Base-by-base conservation (phyloP, 1,140 invertebrate genomes). In the Drosophila mojavensis region DNA sequence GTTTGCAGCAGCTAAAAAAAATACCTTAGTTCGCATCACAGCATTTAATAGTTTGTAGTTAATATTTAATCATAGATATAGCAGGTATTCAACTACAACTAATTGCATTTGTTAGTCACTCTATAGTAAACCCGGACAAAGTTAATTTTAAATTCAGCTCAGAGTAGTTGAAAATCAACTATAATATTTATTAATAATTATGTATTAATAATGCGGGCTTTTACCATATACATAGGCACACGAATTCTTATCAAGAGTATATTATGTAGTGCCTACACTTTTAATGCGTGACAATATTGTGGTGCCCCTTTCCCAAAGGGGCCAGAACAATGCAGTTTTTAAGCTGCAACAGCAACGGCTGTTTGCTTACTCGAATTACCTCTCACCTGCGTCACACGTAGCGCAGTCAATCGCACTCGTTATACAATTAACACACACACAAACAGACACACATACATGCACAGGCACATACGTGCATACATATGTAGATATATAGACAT, bases 331-430 rank as follows among this genome's bases (percentile, higher is more conserved):
- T 65, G 39, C 41, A 28, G 33, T 48, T 33, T 62, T 45, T 33
- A 3, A 39, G 36, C 36, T 39, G 36, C 36, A 39, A 11, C 36
- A 39, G 48, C n/a, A 45, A 48, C 71, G 69, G 51, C 51, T 69
- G 71, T 53, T 53, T 56, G 64, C 45, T 69, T 74, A 74, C 71
- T 74, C 71, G 58, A 36, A 69, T 74, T 74, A 74, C 71, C 65
- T 62, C 51, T 69, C 71, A 58, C 54, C 71, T 69, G 66, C 71
- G 71, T 74, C 71, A 74, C 71, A 69, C 56, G 51, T 68, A 55
- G 70, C 63, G 45, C 60, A 53, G 48, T 45, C 47, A 33, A 39
- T 63, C 24, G 53, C 17, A 36, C n/a, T 60, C 47, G 66, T 74
- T 74, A 74, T 74, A 74, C 58, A 74, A 69, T 69, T n/a, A 15